phyloP scores from a whole-genome alignment of 2,888 invertebrate species.

The Lasius platythorax region DNA sequence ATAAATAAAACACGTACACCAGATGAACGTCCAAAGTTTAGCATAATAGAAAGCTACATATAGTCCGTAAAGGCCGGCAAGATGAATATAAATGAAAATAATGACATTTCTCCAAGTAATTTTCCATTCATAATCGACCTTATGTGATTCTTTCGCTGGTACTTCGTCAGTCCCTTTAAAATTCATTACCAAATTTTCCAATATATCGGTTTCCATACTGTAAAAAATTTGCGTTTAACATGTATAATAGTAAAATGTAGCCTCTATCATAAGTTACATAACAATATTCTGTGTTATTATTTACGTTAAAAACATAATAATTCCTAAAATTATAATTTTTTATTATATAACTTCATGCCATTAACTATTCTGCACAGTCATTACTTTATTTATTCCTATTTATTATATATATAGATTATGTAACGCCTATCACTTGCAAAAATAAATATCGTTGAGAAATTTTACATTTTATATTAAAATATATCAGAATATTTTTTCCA shows the following conservation, averaged over 20 bases:
- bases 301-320: neutral
- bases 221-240: slow-evolving; percentile 70
- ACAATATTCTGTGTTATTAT: neutral
- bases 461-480: neutral
- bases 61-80: slow-evolving; percentile 89
- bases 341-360: neutral
- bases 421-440: neutral
- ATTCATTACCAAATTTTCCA: slow-evolving; percentile 87
- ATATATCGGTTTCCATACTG: slow-evolving; percentile 89
- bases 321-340: neutral
- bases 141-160: slow-evolving; percentile 73
- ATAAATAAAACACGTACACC: slow-evolving; percentile 86
- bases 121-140: slow-evolving; percentile 87
- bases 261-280: neutral
- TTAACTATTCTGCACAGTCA: neutral
- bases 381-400: neutral
- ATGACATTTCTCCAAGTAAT: slow-evolving; percentile 94
- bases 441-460: neutral
- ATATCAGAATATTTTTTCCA: neutral
- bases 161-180: slow-evolving; percentile 85
- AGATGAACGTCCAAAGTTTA: slow-evolving; percentile 86
- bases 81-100: slow-evolving; percentile 91
- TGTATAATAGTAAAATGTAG: slow-evolving; percentile 28
- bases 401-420: no score
- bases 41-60: slow-evolving; percentile 87